These are phyloP conservation scores for Rhincodon typus DNA, from an alignment of 2,797 vertebrate genomes.

Conservation along the genomic window DNA sequence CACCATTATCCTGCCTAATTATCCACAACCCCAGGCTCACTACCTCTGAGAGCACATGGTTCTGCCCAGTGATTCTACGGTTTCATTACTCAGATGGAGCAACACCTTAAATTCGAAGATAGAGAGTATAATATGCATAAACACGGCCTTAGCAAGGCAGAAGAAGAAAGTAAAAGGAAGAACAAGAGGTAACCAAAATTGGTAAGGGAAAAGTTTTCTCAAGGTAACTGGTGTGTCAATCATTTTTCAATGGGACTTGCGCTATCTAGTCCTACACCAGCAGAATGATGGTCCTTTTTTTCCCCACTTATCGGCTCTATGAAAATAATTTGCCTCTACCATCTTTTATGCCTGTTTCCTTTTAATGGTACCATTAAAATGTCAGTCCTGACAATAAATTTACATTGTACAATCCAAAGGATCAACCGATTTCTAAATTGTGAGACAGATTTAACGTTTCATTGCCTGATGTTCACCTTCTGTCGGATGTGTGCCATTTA, in stretches of 20 bases:
- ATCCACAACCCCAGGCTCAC: too few relatives aligned
- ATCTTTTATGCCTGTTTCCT: neutral
- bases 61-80: neutral
- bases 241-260: neutral
- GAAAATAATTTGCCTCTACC: neutral
- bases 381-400: neutral
- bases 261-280: neutral
- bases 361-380: neutral
- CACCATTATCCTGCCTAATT: too few relatives aligned
- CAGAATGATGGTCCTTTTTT: neutral
- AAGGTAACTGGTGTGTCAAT: neutral
- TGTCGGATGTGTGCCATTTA: neutral
- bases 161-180: neutral
- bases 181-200: neutral
- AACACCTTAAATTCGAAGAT: neutral
- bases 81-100: neutral
- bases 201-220: neutral
- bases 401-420: neutral
- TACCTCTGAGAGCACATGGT: too few relatives aligned
- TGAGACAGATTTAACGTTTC: neutral
- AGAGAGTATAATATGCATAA: neutral
- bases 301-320: neutral
- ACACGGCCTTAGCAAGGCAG: neutral
- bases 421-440: neutral
- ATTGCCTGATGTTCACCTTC: neutral